A percentile compares a stretch with the other conserved stretches of the same genome.
Conservation (phyloP, 2,113 vertebrate species). For the Eleginops maclovinus region DNA sequence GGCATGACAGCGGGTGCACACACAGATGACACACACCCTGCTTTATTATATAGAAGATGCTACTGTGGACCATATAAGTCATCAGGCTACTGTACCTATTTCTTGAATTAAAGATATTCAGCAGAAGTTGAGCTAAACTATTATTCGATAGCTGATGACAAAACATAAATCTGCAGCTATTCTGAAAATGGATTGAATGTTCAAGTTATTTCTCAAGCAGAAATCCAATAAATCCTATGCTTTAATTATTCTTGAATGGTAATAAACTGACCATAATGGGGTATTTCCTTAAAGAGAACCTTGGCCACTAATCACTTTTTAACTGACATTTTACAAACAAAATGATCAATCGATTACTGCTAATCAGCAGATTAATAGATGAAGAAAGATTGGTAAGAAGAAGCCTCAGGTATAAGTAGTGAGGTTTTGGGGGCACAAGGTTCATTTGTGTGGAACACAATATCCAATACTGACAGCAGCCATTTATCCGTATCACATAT, state of each 20-base stretch:
- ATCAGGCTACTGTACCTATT: background rate
- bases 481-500: conserved; percentile 27
- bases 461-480: background rate
- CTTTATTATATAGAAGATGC: background rate
- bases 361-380: background rate
- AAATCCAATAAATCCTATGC: background rate
- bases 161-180: background rate
- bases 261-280: background rate
- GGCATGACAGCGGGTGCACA: background rate
- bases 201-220: background rate
- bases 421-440: background rate
- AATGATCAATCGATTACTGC: background rate
- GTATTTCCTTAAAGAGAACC: background rate
- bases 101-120: background rate
- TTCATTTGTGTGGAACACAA: conserved; percentile 4
- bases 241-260: background rate
- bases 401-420: background rate
- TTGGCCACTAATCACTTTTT: background rate
- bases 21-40: background rate
- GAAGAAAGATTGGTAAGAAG: background rate
- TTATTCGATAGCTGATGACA: background rate
- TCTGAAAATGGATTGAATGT: background rate
- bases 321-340: background rate
- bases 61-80: background rate
- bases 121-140: background rate